phyloP scores from a whole-genome alignment of 2,113 vertebrate genomes.

The Labeo rohita region DNA sequence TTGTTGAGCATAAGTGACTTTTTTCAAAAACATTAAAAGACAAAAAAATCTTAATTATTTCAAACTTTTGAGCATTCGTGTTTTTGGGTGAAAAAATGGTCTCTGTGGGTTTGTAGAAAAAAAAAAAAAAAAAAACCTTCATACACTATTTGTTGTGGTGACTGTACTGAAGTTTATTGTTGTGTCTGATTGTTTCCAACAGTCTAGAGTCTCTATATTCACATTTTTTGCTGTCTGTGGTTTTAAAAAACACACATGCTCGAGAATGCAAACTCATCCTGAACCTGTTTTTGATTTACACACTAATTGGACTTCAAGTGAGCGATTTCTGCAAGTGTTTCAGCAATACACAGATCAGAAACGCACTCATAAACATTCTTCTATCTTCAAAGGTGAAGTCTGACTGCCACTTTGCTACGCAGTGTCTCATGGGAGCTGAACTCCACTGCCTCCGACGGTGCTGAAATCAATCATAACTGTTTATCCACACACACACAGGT shows the following conservation, averaged over 20 bases:
- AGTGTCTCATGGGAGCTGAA: constrained; percentile 33
- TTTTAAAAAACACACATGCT: neutral
- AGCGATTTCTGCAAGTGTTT: neutral
- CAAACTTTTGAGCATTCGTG: neutral
- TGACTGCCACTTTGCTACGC: constrained; percentile 29
- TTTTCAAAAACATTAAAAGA: neutral
- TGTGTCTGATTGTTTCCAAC: neutral
- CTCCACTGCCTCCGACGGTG: constrained; percentile 27
- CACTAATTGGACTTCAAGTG: neutral
- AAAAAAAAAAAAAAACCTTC: neutral
- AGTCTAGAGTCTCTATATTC: neutral
- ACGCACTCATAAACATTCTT: neutral
- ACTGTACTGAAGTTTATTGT: neutral
- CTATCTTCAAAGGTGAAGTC: constrained; percentile 26
- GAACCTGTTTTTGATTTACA: neutral
- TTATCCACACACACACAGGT: constrained; percentile 28
- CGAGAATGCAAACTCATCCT: neutral
- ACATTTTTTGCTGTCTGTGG: neutral
- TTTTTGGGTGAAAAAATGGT: neutral
- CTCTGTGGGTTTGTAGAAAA: neutral
- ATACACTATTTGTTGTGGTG: neutral
- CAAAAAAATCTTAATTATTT: neutral
- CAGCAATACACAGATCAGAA: neutral
- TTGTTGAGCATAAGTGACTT: neutral
- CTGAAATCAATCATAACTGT: constrained; percentile 41